Evolutionary conservation across 2,797 vertebrate species (phyloP), one percentile per base, ranked within the genome.

Genomic region (Glyptemys insculpta): DNA sequence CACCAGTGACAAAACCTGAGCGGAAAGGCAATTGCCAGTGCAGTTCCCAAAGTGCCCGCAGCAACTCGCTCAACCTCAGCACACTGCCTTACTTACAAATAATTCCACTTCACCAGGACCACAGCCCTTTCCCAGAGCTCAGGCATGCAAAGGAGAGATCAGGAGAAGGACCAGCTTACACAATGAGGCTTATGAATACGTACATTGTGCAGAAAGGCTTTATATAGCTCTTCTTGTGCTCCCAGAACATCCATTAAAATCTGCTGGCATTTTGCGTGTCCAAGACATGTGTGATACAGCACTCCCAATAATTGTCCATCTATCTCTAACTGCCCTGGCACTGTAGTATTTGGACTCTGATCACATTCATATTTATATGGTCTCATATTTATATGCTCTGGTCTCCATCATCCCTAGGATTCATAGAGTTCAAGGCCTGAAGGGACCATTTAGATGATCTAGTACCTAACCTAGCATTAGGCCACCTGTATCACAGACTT

Each of bases 401-500:
- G 52, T 90, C 56, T 49, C 74, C 14, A 0, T 41, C 37, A 54
- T 83, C 34, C 34, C 25, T 65, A 65, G 31, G n/a, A 72, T 25
- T 23, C 14, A 49, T 4, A 6, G 72, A 79, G 86, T 81, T 93
- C 47, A 85, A 91, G 31, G 57, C 34, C 83, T 44, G 83, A 90
- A 65, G 65, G 85, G n/a, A n/a, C 18, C n/a, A 68, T 19, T 68
- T 18, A 68, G 18, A 27, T 57, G 56, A 68, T 37, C 16, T 84
- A 87, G 82, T 92, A 81, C 90, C 91, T 11, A 57, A 12, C 27
- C 12, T 29, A 29, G 54, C 9, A 83, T 91, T 83, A 79, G 76
- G 92, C 79, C 88, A 81, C 50, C 79, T 79, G 1, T 85, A 62
- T 83, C 79, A 90, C 86, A 79, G 19, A 11, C 82, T 94, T 74